Percentiles rank a stretch among this genome's conserved stretches.
Evolutionary conservation across 2,113 vertebrate species (phyloP).

Genomic region (Gadus chalcogrammus): DNA sequence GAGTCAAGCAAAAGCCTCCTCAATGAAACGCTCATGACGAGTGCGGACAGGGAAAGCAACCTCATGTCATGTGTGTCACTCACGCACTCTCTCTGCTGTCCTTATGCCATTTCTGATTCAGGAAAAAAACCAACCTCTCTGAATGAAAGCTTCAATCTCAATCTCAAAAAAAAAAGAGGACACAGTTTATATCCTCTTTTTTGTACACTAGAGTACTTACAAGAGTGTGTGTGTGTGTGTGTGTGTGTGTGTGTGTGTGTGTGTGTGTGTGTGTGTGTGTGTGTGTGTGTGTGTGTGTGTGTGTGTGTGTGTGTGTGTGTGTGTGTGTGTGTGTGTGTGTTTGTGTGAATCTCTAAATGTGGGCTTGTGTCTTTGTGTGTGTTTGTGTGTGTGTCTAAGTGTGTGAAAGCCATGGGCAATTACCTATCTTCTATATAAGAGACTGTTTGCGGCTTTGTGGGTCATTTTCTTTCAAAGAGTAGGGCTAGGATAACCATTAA

Average conservation of each 20-base stretch:
- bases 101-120: conserved; percentile 41
- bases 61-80: conserved; percentile 71
- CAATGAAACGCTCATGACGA: conserved; percentile 65
- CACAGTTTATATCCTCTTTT: conserved; percentile 40
- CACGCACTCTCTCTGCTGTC: conserved; percentile 45
- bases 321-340: background rate
- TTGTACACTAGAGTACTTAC: conserved; percentile 38
- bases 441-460: conserved; percentile 43
- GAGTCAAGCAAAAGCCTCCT: conserved; percentile 57
- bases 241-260: no score
- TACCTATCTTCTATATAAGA: conserved; percentile 58
- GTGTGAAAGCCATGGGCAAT: conserved; percentile 45
- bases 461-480: conserved; percentile 58
- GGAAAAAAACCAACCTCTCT: conserved; percentile 36
- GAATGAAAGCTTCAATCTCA: conserved; percentile 43
- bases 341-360: background rate
- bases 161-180: conserved; percentile 29
- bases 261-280: background rate
- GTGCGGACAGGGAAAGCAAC: conserved; percentile 62
- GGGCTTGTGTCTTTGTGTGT: background rate
- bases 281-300: background rate
- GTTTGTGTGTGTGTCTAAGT: background rate
- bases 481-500: conserved; percentile 64
- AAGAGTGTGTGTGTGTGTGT: background rate
- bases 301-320: background rate